Evolutionary conservation across 2,113 vertebrate species (phyloP), one percentile per base, ranked within the genome.

Genomic region (Coreoperca whiteheadi): DNA sequence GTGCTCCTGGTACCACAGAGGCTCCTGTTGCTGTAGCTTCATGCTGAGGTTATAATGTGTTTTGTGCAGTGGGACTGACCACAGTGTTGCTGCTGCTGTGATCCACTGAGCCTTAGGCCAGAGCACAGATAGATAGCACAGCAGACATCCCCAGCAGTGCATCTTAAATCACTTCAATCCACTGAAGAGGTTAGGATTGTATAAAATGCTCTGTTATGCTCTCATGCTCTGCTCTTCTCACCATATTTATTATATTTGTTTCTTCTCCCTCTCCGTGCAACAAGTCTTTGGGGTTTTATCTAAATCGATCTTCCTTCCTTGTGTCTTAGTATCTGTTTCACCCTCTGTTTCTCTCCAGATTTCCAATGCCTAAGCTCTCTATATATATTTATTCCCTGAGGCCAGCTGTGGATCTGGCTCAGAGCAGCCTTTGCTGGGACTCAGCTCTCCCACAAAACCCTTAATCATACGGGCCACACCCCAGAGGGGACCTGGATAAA

Each of bases 321-420:
- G 61, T 56, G 32, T 65, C 21, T 81, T 21, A 48, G 61, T 53
- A 30, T 65, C n/a, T 57, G 61, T 56, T 67, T 32, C 60, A n/a
- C 15, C 16, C 66, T 77, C 51, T 37, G 39, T 74, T 72, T 76
- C 28, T 73, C 68, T 68, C 60, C 0, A 20, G 43, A 34, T 63
- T 80, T 74, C 75, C 67, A 54, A 25, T 2, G 20, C 72, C 61
- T 69, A 39, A 68, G 39, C 43, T 60, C 39, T 46, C 11, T 57
- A 57, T 84, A 80, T 91, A 90, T 90, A 83, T 92, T 85, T 92
- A 89, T 85, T 84, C 71, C 78, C 61, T 0, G 41, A 83, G 69
- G 85, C 85, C 82, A 88, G 78, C 81, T 88, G 85, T 70, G 81
- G 70, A 72, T 87, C 85, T 86, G 76, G 68, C 84, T 87, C 41